phyloP scores from a whole-genome alignment of 2,113 vertebrate genomes.

The Nymphicus hollandicus region DNA sequence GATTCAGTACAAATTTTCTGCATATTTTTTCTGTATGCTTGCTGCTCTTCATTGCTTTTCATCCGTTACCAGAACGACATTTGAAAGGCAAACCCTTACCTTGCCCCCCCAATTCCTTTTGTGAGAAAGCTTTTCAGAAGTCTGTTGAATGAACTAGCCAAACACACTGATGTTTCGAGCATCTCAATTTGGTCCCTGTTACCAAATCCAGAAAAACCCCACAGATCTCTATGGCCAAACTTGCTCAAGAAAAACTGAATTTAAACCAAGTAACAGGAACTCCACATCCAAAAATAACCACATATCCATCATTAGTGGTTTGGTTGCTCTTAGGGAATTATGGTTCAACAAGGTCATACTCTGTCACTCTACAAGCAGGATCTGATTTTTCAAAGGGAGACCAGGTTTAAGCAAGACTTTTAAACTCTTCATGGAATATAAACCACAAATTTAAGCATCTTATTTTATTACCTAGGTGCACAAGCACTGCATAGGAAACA shows the following conservation, averaged over 20 bases:
- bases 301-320: background rate
- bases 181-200: background rate
- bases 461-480: background rate
- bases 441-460: background rate
- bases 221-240: background rate
- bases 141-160: background rate
- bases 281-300: background rate
- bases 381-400: background rate
- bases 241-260: background rate
- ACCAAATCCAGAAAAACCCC: background rate
- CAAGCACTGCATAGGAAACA: background rate
- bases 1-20: background rate
- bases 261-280: background rate
- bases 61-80: background rate
- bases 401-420: background rate
- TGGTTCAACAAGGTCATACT: background rate
- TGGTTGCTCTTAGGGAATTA: background rate
- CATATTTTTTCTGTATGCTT: background rate
- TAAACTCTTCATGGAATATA: background rate
- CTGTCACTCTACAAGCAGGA: rapidly evolving
- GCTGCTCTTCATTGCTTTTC: background rate
- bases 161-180: background rate
- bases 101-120: background rate
- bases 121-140: background rate
- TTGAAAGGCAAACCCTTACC: background rate